phyloP scores from a whole-genome alignment of 2,797 vertebrate species.

The Cheirogaleus major region DNA sequence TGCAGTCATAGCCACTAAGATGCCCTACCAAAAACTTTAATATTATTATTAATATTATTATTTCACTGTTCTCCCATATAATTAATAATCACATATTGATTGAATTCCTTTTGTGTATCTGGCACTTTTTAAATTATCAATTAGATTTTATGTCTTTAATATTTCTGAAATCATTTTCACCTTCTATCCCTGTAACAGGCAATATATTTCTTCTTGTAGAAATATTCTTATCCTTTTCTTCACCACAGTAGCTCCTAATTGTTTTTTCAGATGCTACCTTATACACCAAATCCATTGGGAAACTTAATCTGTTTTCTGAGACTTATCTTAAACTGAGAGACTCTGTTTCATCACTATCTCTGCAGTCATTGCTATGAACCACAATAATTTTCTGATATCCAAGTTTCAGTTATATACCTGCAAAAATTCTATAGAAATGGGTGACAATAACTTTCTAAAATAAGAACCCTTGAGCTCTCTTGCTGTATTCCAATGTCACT shows the following conservation, averaged over 20 bases:
- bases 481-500: slow-evolving; percentile 45
- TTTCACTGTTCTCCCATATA: neutral
- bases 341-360: neutral
- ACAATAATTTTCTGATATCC: slow-evolving; percentile 30
- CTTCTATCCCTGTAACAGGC: neutral
- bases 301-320: neutral
- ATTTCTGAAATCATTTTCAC: neutral
- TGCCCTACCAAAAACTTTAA: neutral
- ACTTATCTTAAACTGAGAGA: neutral
- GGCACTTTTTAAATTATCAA: neutral
- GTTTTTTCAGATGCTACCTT: neutral
- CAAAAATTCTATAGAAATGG: slow-evolving; percentile 23
- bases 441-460: slow-evolving; percentile 56
- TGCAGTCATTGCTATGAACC: neutral
- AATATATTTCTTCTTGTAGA: neutral
- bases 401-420: neutral
- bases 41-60: neutral
- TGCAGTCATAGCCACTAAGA: neutral
- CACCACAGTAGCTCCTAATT: neutral
- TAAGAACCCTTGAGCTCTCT: neutral
- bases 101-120: neutral
- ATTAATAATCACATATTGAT: neutral
- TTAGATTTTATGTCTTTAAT: neutral
- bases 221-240: neutral
- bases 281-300: neutral